Evolutionary conservation across 2,113 vertebrate genomes (phyloP).

Genomic region (Myrmecophaga tridactyla): DNA sequence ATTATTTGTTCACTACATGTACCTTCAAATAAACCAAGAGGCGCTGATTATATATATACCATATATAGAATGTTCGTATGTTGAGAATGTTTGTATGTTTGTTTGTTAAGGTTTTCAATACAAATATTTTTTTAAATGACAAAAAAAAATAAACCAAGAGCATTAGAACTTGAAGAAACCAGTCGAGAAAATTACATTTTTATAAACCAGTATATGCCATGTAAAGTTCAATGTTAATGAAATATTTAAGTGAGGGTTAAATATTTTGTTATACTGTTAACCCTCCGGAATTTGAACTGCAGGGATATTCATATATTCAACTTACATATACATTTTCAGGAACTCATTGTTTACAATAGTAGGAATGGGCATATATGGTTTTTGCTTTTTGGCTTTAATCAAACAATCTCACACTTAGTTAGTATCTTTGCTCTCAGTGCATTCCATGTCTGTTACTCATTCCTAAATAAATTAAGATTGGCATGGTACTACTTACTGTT

Average conservation of each 20-base stretch:
- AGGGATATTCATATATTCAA: not conserved
- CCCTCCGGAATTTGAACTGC: not conserved
- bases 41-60: too few relatives aligned
- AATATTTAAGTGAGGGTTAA: not conserved
- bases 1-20: not conserved
- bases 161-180: slow-evolving; percentile 27
- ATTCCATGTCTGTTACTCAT: not conserved
- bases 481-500: slow-evolving; percentile 78
- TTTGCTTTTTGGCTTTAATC: not conserved
- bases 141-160: not conserved
- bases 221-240: slow-evolving; percentile 27
- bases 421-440: not conserved
- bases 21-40: not conserved
- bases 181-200: slow-evolving; percentile 39
- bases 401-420: not conserved
- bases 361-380: not conserved
- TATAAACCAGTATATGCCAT: not conserved
- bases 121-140: too few relatives aligned
- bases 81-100: too few relatives aligned
- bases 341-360: not conserved
- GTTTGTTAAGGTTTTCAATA: too few relatives aligned
- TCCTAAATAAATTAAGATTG: not conserved
- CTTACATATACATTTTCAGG: not conserved
- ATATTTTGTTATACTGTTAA: not conserved
- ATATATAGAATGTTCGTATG: too few relatives aligned